phyloP scores from a whole-genome alignment of 2,797 vertebrate genomes.

The Falco concolor region DNA sequence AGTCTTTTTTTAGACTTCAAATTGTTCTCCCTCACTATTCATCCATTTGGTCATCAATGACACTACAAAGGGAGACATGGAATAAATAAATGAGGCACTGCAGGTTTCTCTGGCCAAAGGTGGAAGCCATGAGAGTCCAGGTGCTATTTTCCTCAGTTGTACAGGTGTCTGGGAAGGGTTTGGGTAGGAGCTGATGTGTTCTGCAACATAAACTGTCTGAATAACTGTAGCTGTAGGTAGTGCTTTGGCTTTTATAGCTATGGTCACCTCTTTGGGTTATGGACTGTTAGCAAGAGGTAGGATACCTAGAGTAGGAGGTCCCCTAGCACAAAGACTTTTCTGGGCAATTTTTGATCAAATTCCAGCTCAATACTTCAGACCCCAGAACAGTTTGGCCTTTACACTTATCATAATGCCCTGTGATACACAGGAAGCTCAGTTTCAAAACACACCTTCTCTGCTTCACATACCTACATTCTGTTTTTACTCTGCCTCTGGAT shows the following conservation, averaged over 20 bases:
- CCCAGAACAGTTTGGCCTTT: background rate
- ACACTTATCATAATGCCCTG: background rate
- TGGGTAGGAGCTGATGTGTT: background rate
- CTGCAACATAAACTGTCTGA: background rate
- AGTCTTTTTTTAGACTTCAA: background rate
- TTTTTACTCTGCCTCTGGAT: background rate
- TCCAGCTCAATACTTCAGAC: background rate
- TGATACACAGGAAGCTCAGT: background rate
- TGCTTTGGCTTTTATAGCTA: background rate
- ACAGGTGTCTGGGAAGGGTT: background rate
- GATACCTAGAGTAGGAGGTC: background rate
- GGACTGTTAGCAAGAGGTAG: background rate
- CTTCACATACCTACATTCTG: background rate
- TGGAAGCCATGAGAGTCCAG: background rate
- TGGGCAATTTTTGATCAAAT: background rate
- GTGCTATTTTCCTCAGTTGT: background rate
- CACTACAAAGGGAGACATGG: background rate
- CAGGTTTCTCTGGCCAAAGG: background rate
- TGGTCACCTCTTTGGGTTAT: background rate
- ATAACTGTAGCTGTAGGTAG: background rate
- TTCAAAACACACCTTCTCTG: background rate
- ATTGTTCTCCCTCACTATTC: background rate
- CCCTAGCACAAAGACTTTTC: background rate
- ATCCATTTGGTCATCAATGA: background rate
- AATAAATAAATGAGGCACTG: background rate